Evolutionary conservation across 2,113 vertebrate genomes (phyloP).

Genomic region (Hyla sarda): DNA sequence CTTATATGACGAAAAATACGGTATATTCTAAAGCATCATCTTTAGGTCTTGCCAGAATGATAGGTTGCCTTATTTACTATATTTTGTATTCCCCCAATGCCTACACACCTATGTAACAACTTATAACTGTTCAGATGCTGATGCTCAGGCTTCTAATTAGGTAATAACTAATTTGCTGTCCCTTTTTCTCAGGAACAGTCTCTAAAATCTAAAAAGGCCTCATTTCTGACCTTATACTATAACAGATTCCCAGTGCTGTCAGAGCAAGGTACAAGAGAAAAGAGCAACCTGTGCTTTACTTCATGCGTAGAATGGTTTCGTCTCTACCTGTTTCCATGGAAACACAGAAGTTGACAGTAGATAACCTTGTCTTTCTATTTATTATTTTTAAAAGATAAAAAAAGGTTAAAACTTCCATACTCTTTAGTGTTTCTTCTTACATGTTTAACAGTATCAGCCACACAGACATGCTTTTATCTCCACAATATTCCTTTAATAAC

Average conservation of each 20-base stretch:
- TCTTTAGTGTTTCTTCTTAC: conserved; percentile 10
- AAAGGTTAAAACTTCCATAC: neutral
- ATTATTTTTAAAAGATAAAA: conserved; percentile 17
- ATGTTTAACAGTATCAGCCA: neutral
- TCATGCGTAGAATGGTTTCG: neutral
- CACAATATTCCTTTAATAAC: neutral
- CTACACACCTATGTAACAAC: too few species aligned
- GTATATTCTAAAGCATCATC: too few species aligned
- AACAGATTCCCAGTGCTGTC: conserved; percentile 14
- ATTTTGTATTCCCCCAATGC: too few species aligned
- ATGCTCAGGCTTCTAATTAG: too few species aligned
- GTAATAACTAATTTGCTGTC: too few species aligned
- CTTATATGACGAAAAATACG: too few species aligned
- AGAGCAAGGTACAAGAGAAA: conserved; percentile 25
- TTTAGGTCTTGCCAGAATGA: too few species aligned
- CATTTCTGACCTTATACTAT: conserved; percentile 25
- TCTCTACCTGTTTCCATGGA: conserved; percentile 27
- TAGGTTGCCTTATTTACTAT: too few species aligned
- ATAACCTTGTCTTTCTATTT: conserved; percentile 29
- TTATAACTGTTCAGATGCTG: too few species aligned
- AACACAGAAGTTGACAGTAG: conserved; percentile 38
- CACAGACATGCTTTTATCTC: neutral
- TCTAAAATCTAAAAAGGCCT: neutral
- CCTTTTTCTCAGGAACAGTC: too few species aligned
- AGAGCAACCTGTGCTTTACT: conserved; percentile 15